A percentile compares a stretch with the other conserved stretches of the same genome.
phyloP scores from a whole-genome alignment of 2,797 vertebrate species.

The Arnoldichthys spilopterus region DNA sequence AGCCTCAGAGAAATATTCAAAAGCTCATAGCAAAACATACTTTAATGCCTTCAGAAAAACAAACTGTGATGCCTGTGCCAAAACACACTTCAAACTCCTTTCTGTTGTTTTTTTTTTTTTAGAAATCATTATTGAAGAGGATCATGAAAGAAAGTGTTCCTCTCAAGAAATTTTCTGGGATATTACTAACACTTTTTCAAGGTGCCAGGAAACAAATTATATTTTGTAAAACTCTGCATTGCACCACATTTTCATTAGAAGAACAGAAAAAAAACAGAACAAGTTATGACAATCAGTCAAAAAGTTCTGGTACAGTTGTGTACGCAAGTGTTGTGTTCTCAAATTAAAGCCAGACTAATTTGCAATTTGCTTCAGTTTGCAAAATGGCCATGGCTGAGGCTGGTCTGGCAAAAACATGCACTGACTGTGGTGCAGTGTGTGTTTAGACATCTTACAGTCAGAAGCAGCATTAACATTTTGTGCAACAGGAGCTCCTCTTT shows the following conservation, averaged over 20 bases:
- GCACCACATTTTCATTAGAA: not conserved
- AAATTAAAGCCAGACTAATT: too few species aligned
- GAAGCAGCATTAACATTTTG: too few species aligned
- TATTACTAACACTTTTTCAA: slow-evolving; percentile 14
- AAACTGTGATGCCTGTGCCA: not conserved
- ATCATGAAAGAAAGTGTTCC: slow-evolving; percentile 11
- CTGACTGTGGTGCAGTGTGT: too few species aligned
- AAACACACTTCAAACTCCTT: not conserved
- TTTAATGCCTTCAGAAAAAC: slow-evolving; percentile 6
- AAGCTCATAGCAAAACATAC: not conserved
- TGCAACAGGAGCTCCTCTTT: too few species aligned
- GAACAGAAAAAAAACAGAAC: not conserved
- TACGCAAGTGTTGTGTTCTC: not conserved
- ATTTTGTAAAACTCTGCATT: slow-evolving; percentile 14
- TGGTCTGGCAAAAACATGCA: too few species aligned
- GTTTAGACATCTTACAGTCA: too few species aligned
- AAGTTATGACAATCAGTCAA: not conserved
- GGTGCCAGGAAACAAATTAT: slow-evolving; percentile 1
- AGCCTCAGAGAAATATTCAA: slow-evolving; percentile 1
- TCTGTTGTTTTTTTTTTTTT: not conserved
- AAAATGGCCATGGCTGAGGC: too few species aligned
- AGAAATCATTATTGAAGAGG: not conserved
- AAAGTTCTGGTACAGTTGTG: not conserved
- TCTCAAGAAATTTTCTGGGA: not conserved
- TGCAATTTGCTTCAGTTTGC: too few species aligned